Conservation (phyloP, 2,113 vertebrate species). For the Dendropsophus ebraccatus region DNA sequence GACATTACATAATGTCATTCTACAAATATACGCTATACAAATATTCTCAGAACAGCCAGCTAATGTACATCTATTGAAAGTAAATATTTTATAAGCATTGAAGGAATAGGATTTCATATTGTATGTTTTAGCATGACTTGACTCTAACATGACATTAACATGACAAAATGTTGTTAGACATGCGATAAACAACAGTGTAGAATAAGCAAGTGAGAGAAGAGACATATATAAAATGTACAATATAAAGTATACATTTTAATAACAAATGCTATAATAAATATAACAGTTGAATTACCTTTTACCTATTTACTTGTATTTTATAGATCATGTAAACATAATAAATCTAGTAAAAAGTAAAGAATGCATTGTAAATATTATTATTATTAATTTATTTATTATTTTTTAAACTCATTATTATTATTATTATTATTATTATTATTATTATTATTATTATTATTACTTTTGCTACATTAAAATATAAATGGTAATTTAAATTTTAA, state of each 20-base stretch:
- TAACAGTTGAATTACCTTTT: not conserved
- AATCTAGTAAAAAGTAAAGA: too few relatives aligned
- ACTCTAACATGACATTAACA: too few relatives aligned
- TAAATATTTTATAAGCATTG: not conserved
- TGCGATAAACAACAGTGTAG: not conserved
- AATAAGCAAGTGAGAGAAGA: not conserved
- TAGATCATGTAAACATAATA: too few relatives aligned
- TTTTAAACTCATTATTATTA: not conserved
- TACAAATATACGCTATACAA: not conserved
- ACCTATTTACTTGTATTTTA: too few relatives aligned
- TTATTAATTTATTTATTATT: not conserved
- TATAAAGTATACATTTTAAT: not conserved
- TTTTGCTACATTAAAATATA: too few relatives aligned
- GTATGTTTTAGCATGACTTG: not conserved
- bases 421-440: not conserved
- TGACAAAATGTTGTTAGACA: not conserved
- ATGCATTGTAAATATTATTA: too few relatives aligned
- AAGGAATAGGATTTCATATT: not conserved
- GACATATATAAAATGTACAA: not conserved
- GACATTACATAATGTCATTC: not conserved
- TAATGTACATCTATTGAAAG: not conserved
- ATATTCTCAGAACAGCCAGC: not conserved
- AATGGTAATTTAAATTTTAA: too few relatives aligned
- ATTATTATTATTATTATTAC: not conserved
- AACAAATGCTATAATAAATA: not conserved